phyloP scores from a whole-genome alignment of 2,888 invertebrate species.

The Alsophila aescularia region DNA sequence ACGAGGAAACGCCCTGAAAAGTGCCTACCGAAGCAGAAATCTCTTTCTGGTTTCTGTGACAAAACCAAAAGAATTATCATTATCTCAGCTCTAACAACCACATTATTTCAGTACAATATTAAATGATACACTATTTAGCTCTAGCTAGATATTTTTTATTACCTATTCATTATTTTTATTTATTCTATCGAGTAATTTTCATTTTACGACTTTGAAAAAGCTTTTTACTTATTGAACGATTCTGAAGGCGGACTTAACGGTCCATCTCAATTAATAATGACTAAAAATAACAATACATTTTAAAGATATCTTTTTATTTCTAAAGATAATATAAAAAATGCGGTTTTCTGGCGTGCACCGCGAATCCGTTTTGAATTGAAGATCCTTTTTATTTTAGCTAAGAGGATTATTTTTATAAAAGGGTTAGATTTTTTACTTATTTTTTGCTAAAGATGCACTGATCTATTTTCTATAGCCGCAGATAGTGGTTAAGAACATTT shows the following conservation, averaged over 20 bases:
- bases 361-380: conserved; percentile 62
- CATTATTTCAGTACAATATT: too few species aligned
- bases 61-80: too few species aligned
- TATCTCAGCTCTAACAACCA: too few species aligned
- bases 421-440: conserved; percentile 61
- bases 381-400: conserved; percentile 63
- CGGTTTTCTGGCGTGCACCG: conserved; percentile 58
- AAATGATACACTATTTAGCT: too few species aligned
- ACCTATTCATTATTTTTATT: neutral
- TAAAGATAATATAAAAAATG: conserved; percentile 63
- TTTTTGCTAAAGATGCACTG: conserved; percentile 47
- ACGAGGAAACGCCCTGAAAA: too few species aligned
- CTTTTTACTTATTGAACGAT: neutral
- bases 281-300: conserved; percentile 24
- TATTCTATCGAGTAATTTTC: neutral
- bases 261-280: conserved; percentile 20
- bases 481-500: conserved; percentile 40
- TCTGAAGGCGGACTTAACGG: conserved; percentile 11
- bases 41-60: too few species aligned
- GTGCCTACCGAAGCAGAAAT: too few species aligned
- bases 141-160: too few species aligned
- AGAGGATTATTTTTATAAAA: conserved; percentile 77
- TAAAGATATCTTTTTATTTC: conserved; percentile 45
- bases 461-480: conserved; percentile 21
- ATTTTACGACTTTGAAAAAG: conserved; percentile 10